Percentiles rank a stretch among this genome's conserved stretches.
phyloP scores from a whole-genome alignment of 1,140 invertebrate species.

The Alviniconcha marisindica region DNA sequence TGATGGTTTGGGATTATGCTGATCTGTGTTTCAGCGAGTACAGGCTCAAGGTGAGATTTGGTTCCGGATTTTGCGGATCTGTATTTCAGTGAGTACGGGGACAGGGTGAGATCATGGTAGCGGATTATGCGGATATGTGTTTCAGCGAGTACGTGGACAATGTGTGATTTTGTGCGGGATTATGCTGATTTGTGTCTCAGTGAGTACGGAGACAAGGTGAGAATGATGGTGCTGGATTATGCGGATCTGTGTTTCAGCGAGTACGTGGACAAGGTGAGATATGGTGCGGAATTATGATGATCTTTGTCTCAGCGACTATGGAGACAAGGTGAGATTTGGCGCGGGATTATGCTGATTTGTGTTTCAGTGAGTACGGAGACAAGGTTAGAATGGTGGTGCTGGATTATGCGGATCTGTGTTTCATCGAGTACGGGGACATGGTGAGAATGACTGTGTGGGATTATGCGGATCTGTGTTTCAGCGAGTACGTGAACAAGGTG shows the following conservation, averaged over 20 bases:
- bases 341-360: too few species aligned
- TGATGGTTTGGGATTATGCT: slow-evolving; percentile 77
- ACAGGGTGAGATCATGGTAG: slow-evolving; percentile 63
- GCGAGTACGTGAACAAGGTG: slow-evolving; percentile 72
- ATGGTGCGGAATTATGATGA: slow-evolving; percentile 75
- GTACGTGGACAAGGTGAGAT: slow-evolving; percentile 72
- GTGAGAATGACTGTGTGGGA: slow-evolving; percentile 68
- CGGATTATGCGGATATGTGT: slow-evolving; percentile 74
- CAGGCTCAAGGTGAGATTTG: slow-evolving; percentile 67
- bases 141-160: slow-evolving; percentile 75
- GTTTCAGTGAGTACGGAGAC: slow-evolving; percentile 74
- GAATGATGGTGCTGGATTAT: slow-evolving; percentile 74
- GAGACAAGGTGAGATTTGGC: too few species aligned
- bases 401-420: slow-evolving; percentile 75
- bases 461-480: slow-evolving; percentile 75
- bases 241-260: slow-evolving; percentile 72
- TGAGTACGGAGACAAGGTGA: slow-evolving; percentile 72
- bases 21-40: slow-evolving; percentile 72
- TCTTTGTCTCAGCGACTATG: slow-evolving; percentile 72
- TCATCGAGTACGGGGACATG: slow-evolving; percentile 71
- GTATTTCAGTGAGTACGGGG: slow-evolving; percentile 74
- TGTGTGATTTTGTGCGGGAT: too few species aligned
- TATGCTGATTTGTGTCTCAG: slow-evolving; percentile 72
- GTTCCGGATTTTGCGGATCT: slow-evolving; percentile 75
- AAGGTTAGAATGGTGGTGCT: too few species aligned